Base-by-base conservation (phyloP, 2,797 vertebrate species). In the Centropyge bicolor region DNA sequence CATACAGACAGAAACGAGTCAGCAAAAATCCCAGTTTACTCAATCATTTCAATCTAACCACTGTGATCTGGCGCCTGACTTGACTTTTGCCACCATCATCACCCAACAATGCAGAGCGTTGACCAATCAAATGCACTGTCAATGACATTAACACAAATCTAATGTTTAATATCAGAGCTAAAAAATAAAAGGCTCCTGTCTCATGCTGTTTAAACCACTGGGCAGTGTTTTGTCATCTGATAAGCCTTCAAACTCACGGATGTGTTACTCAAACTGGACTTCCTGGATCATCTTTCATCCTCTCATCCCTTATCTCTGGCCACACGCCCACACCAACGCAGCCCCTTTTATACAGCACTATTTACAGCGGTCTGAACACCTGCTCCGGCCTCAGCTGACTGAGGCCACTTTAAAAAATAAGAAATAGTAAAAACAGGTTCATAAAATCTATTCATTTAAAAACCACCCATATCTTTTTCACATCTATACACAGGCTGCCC, bases 201-300 rank as follows among this genome's bases (percentile, higher is more conserved):
- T 27, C 5, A 10, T 45, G 14, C 17, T 20, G 3, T 20, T 6
- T 19, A 27, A n/a, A 16, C n/a, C n/a, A 24, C 12, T 43, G 59
- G 3, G 41, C 19, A 9, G 13, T 22, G 54, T 16, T 66, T 27
- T 36, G 1, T 54, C 22, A 41, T 55, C n/a, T 27, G 24, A 54
- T 27, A 27, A 54, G 12, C 7, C 48, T 27, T 35, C 7, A 52
- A 13, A 19, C 55, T 24, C 8, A n/a, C 27, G 8, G 13, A 43
- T 51, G 9, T 45, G 6, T 45, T 10, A 36, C 51, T 57, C n/a
- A 13, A 64, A 54, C 27, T 54, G 46, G 17, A 70, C 35, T 65
- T 68, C 31, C 63, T 41, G 41, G 66, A 24, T 80, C 24, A 24
- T 4, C 19, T 63, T 64, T 80, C 22, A 49, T 45, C 20, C 45